Evolutionary conservation across 2,113 vertebrate species (phyloP).

Genomic region (Rhizomys pruinosus): DNA sequence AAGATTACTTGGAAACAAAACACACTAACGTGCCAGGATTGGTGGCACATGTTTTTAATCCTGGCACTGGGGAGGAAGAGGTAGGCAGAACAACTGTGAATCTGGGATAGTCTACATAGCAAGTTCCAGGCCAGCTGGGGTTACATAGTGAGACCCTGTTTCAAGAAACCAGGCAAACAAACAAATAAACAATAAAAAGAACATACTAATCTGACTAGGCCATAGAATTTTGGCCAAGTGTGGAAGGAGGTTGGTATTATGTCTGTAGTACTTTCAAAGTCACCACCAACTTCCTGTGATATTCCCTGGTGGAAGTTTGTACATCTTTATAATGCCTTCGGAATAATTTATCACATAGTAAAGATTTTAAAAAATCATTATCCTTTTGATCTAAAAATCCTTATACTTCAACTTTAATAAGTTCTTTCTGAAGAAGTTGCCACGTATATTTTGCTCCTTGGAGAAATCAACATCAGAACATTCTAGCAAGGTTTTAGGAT

Average conservation of each 20-base stretch:
- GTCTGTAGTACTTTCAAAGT: conserved; percentile 85
- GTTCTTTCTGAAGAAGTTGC: conserved; percentile 87
- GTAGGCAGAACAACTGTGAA: no score
- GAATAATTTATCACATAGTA: conserved; percentile 90
- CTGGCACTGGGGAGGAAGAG: no score
- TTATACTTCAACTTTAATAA: conserved; percentile 92
- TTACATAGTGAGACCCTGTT: no score
- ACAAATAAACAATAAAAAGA: not conserved
- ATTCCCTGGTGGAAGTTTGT: conserved; percentile 83
- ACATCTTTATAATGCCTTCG: conserved; percentile 87
- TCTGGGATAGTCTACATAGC: no score
- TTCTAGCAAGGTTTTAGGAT: conserved; percentile 76
- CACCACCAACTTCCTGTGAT: conserved; percentile 76
- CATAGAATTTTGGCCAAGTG: conserved; percentile 61
- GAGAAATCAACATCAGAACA: conserved; percentile 82
- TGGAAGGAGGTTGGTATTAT: conserved; percentile 39
- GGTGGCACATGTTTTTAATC: no score
- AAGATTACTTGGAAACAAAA: not conserved
- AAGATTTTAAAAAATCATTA: conserved; percentile 90
- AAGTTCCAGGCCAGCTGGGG: no score
- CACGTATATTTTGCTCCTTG: conserved; percentile 83
- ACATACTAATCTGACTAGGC: not conserved
- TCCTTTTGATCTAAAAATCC: conserved; percentile 91
- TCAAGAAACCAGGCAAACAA: no score
- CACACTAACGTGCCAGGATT: no score